These are phyloP conservation scores for Cyphomyrus discorhynchus DNA, from an alignment of 2,113 vertebrate genomes.

Conservation along the genomic window DNA sequence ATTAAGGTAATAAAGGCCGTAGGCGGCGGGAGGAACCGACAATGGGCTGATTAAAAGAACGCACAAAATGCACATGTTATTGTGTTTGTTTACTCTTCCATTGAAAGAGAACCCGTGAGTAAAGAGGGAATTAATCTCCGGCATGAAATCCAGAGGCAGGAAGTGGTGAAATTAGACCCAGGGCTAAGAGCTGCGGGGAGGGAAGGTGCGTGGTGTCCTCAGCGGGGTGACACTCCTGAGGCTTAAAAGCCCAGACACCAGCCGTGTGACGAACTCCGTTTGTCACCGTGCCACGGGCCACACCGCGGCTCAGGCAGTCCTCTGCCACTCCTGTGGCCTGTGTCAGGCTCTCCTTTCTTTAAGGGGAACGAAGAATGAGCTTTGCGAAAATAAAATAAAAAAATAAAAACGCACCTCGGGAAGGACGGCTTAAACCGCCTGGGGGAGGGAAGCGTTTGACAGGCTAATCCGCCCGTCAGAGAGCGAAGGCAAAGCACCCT, in stretches of 20 bases:
- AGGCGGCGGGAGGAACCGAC: neutral
- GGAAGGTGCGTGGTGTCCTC: neutral
- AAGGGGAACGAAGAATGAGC: neutral
- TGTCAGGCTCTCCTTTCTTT: neutral
- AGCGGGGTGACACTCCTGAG: neutral
- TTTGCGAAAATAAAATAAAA: neutral
- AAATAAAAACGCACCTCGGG: neutral
- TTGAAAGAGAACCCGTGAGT: neutral
- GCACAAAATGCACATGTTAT: neutral
- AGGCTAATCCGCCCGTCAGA: neutral
- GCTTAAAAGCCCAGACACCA: neutral
- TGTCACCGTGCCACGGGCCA: neutral
- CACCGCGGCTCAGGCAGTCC: neutral
- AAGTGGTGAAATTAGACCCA: neutral
- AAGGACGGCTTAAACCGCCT: neutral
- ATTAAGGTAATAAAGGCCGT: neutral
- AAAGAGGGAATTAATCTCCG: neutral
- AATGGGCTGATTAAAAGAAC: neutral
- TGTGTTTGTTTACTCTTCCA: neutral
- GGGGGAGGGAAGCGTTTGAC: neutral
- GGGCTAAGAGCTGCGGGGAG: neutral
- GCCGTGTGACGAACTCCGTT: neutral
- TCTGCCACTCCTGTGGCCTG: neutral
- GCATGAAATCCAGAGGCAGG: neutral
- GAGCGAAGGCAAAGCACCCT: neutral